Conservation (phyloP, 2,797 vertebrate genomes). For the Neosalanx taihuensis region DNA sequence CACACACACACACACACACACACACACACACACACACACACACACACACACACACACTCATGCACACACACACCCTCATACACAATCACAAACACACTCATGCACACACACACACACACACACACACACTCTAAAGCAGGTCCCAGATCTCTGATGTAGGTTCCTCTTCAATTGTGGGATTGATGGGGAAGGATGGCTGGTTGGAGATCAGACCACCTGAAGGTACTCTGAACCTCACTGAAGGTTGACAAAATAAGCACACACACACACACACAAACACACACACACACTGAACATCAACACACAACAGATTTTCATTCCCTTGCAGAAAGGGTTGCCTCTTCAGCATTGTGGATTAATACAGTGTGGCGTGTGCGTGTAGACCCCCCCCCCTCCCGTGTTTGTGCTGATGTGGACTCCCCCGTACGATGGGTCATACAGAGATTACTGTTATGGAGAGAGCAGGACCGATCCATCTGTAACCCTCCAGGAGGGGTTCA, state of each 20-base stretch:
- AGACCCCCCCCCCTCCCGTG: constrained; percentile 14
- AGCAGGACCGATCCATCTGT: constrained; percentile 66
- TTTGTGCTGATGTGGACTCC: not conserved
- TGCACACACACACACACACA: too few species aligned
- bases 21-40: too few species aligned
- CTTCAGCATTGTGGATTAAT: constrained; percentile 66
- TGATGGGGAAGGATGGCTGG: too few species aligned
- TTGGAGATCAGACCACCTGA: not conserved
- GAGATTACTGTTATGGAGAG: constrained; percentile 67
- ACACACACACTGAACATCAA: constrained; percentile 11
- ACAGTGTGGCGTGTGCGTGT: constrained; percentile 26
- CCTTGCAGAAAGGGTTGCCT: constrained; percentile 29
- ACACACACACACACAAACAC: constrained; percentile 12
- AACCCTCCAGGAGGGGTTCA: not conserved
- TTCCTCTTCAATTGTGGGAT: too few species aligned
- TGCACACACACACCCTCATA: too few species aligned
- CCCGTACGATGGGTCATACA: constrained; percentile 60
- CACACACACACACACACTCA: too few species aligned
- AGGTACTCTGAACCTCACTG: not conserved
- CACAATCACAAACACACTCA: too few species aligned
- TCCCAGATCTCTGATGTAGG: too few species aligned
- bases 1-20: too few species aligned
- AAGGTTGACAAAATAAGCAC: not conserved
- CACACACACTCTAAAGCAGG: too few species aligned
- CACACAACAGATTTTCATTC: constrained; percentile 5